A percentile compares a stretch with the other conserved stretches of the same genome.
Evolutionary conservation across 2,797 vertebrate species (phyloP).

Genomic region (Epinephelus awoara): DNA sequence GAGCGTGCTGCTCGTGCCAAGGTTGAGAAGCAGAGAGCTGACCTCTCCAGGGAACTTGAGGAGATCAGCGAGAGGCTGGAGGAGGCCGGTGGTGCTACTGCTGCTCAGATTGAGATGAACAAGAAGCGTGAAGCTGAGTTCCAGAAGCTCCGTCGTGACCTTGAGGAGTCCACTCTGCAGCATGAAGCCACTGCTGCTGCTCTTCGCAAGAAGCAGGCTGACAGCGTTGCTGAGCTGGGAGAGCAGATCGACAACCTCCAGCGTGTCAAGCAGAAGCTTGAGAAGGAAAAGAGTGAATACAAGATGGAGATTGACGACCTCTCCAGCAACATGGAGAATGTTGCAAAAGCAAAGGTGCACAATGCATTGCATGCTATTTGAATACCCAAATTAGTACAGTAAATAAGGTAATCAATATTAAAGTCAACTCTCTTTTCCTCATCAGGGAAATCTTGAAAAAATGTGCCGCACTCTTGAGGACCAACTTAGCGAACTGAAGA

Average conservation of each 20-base stretch:
- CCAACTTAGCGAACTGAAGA: conserved; percentile 89
- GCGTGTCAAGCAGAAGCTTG: conserved; percentile 92
- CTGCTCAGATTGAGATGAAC: conserved; percentile 90
- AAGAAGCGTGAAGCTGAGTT: conserved; percentile 93
- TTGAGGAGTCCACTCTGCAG: conserved; percentile 92
- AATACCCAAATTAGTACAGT: background rate
- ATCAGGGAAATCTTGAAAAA: conserved; percentile 91
- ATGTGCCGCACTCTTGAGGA: conserved; percentile 90
- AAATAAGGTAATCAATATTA: background rate
- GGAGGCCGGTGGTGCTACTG: conserved; percentile 89
- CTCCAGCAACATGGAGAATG: conserved; percentile 88
- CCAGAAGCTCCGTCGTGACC: conserved; percentile 90
- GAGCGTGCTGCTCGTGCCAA: conserved; percentile 87
- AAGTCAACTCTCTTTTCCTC: background rate
- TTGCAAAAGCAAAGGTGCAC: conserved; percentile 90
- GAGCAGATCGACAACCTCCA: conserved; percentile 94
- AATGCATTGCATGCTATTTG: background rate
- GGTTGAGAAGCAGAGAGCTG: conserved; percentile 89
- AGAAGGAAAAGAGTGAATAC: conserved; percentile 92
- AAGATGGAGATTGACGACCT: conserved; percentile 94
- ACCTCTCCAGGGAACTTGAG: conserved; percentile 90
- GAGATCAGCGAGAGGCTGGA: conserved; percentile 92
- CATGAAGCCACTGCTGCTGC: conserved; percentile 89
- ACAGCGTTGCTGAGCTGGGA: conserved; percentile 90
- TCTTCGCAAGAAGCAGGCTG: conserved; percentile 90